Percentiles rank a stretch among this genome's conserved stretches.
phyloP scores from a whole-genome alignment of 2,113 vertebrate species.

The Gadus chalcogrammus region DNA sequence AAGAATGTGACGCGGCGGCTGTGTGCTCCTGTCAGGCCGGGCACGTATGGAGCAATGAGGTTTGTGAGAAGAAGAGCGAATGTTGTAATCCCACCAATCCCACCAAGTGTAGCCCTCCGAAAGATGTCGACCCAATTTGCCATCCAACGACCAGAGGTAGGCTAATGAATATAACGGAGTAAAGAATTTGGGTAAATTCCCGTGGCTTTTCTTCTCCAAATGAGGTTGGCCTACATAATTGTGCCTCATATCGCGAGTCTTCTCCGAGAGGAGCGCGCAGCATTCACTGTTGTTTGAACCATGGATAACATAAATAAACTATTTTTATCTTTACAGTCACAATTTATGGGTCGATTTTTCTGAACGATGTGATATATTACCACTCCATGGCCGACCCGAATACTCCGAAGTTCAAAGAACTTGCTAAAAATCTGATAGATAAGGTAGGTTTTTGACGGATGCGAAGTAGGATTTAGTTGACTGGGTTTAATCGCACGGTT shows the following conservation, averaged over 20 bases:
- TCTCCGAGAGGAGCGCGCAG: too few relatives aligned
- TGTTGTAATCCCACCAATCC: background rate
- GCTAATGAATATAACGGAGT: background rate
- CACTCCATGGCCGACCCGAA: rapidly evolving
- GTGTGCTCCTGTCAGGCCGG: rapidly evolving
- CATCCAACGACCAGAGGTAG: constrained; percentile 36
- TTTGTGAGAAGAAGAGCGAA: background rate
- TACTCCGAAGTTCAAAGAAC: rapidly evolving
- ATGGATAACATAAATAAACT: too few relatives aligned
- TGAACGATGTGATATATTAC: rapidly evolving
- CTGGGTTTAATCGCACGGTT: background rate
- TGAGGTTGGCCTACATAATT: too few relatives aligned
- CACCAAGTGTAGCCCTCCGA: rapidly evolving
- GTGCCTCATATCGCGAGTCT: too few relatives aligned
- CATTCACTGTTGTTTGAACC: too few relatives aligned
- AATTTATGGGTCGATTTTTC: background rate
- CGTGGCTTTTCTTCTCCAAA: too few relatives aligned
- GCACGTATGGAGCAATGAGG: constrained; percentile 26
- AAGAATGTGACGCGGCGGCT: constrained; percentile 9
- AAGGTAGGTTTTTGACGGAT: constrained; percentile 5
- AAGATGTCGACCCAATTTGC: background rate
- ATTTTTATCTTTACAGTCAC: constrained; percentile 29
- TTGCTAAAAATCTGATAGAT: rapidly evolving
- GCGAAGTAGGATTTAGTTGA: background rate
- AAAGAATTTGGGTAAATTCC: too few relatives aligned